A percentile compares a stretch with the other conserved stretches of the same genome.
These are phyloP conservation scores for Oncopeltus fasciatus DNA, from an alignment of 1,140 invertebrate genomes.

Conservation along the genomic window DNA sequence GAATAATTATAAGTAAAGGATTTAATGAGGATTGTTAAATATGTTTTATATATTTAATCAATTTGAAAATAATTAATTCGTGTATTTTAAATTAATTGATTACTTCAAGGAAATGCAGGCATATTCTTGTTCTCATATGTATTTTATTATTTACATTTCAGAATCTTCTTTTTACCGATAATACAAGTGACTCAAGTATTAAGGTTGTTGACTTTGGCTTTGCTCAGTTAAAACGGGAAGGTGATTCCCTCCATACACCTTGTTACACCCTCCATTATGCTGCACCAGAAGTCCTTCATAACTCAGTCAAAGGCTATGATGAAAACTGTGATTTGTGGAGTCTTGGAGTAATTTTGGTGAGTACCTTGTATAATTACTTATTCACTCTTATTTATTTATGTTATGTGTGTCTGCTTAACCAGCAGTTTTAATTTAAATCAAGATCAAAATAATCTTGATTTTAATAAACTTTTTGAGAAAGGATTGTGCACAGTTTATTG, in stretches of 20 bases:
- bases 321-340: conserved; percentile 88
- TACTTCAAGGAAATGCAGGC: too few species aligned
- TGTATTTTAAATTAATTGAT: too few species aligned
- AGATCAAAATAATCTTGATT: background rate
- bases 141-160: conserved; percentile 27
- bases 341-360: conserved; percentile 69
- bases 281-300: conserved; percentile 71
- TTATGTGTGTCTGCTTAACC: background rate
- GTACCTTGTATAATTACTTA: conserved; percentile 18
- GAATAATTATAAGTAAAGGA: too few species aligned
- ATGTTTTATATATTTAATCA: too few species aligned
- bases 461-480: background rate
- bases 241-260: conserved; percentile 56
- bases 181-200: conserved; percentile 46
- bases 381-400: background rate
- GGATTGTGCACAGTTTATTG: too few species aligned
- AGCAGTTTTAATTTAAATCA: too few species aligned
- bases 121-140: too few species aligned
- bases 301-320: conserved; percentile 51
- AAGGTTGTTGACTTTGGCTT: conserved; percentile 87
- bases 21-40: too few species aligned
- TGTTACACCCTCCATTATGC: conserved; percentile 84
- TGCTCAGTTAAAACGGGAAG: conserved; percentile 51
- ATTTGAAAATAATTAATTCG: too few species aligned
- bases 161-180: conserved; percentile 59